Conservation (phyloP, 2,888 invertebrate species). For the Aelia acuminata region DNA sequence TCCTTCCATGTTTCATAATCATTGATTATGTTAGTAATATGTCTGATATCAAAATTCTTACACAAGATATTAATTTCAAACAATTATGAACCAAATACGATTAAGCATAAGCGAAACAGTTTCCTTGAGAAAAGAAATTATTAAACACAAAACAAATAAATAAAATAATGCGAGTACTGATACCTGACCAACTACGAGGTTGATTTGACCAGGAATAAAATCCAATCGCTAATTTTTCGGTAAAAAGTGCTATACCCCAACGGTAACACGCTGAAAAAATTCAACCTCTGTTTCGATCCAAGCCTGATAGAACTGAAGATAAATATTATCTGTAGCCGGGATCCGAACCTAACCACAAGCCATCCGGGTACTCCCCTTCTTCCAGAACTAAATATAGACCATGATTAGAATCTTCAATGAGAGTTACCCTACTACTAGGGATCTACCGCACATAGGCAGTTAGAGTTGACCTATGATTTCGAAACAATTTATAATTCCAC, state of each 20-base stretch:
- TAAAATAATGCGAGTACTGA: not conserved
- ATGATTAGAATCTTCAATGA: not conserved
- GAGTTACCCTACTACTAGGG: not conserved
- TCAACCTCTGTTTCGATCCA: not conserved
- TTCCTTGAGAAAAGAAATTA: no score
- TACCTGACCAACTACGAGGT: not conserved
- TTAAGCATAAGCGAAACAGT: no score
- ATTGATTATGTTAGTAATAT: no score
- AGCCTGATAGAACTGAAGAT: not conserved
- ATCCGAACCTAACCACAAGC: not conserved
- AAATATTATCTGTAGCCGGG: conserved; percentile 2
- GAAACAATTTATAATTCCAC: no score
- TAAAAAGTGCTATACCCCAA: no score
- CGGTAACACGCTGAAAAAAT: not conserved
- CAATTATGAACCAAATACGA: no score
- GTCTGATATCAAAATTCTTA: no score
- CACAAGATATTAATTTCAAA: no score
- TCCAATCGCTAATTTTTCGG: not conserved
- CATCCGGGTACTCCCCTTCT: not conserved
- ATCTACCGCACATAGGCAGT: not conserved
- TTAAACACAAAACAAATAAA: no score
- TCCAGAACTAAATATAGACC: not conserved
- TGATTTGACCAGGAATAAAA: not conserved
- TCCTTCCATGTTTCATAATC: no score
- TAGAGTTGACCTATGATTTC: no score